phyloP scores from a whole-genome alignment of 2,113 vertebrate species.

The Butorides virescens region DNA sequence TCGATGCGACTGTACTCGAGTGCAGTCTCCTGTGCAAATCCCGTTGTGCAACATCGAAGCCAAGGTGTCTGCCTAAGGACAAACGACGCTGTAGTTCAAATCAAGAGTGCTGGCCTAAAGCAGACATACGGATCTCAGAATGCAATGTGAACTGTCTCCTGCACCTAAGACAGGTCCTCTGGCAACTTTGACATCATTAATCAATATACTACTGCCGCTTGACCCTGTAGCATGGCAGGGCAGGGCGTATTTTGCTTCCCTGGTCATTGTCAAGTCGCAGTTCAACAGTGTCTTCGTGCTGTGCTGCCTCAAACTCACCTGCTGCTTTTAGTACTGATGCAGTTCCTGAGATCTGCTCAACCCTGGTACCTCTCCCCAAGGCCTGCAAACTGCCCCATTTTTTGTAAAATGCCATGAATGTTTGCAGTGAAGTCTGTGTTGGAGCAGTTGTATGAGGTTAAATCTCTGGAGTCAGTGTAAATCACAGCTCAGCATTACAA shows the following conservation, averaged over 20 bases:
- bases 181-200: not conserved
- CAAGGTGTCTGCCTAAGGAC: not conserved
- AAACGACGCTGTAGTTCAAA: not conserved
- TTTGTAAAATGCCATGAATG: not conserved
- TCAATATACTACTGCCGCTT: not conserved
- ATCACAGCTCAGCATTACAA: not conserved
- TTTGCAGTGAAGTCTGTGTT: not conserved
- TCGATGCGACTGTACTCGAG: accelerated
- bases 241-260: not conserved
- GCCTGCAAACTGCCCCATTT: not conserved
- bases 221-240: not conserved
- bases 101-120: not conserved
- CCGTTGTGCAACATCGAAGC: not conserved
- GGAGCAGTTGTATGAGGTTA: not conserved
- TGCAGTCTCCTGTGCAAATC: not conserved
- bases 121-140: not conserved
- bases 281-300: not conserved
- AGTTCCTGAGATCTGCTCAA: not conserved
- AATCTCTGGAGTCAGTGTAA: not conserved
- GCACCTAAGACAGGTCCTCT: not conserved
- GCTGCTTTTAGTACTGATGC: not conserved
- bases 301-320: not conserved
- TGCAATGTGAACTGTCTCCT: not conserved
- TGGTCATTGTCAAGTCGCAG: not conserved
- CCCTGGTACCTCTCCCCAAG: not conserved